Conservation (phyloP, 2,113 vertebrate genomes). For the Oryzias celebensis region DNA sequence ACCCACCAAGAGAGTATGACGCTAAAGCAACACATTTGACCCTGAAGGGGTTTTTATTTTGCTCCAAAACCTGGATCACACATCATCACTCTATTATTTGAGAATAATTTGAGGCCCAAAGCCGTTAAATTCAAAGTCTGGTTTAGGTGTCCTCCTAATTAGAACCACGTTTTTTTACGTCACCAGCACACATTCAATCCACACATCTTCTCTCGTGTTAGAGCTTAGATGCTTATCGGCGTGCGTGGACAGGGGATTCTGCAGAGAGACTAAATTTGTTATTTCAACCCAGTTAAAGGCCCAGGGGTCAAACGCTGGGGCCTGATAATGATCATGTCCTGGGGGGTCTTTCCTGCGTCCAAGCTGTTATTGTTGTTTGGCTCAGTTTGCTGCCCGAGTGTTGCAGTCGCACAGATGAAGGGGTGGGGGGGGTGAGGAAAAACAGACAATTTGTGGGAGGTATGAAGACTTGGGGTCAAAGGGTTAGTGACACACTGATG, state of each 20-base stretch:
- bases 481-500: slow-evolving; percentile 55
- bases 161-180: slow-evolving; percentile 46
- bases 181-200: slow-evolving; percentile 17
- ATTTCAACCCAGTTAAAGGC: slow-evolving; percentile 58
- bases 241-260: slow-evolving; percentile 45
- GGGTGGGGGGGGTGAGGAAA: slow-evolving; percentile 38
- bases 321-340: slow-evolving; percentile 55
- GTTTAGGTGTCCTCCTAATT: slow-evolving; percentile 48
- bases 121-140: slow-evolving; percentile 43
- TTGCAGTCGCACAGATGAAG: slow-evolving; percentile 52
- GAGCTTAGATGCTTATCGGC: slow-evolving; percentile 53
- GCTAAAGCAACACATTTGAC: slow-evolving; percentile 18
- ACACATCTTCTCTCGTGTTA: slow-evolving; percentile 39
- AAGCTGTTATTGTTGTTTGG: slow-evolving; percentile 61
- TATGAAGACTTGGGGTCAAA: slow-evolving; percentile 48
- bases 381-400: slow-evolving; percentile 59
- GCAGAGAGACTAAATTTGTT: slow-evolving; percentile 55
- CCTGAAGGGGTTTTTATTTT: slow-evolving; percentile 36
- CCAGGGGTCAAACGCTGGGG: slow-evolving; percentile 55
- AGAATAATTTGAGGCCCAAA: slow-evolving; percentile 48
- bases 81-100: slow-evolving; percentile 23
- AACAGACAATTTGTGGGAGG: slow-evolving; percentile 70
- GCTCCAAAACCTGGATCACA: slow-evolving; percentile 34
- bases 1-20: slow-evolving; percentile 6
- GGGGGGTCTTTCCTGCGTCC: slow-evolving; percentile 54